These are phyloP conservation scores for Chaenocephalus aceratus DNA, from an alignment of 2,113 vertebrate genomes.

Conservation along the genomic window DNA sequence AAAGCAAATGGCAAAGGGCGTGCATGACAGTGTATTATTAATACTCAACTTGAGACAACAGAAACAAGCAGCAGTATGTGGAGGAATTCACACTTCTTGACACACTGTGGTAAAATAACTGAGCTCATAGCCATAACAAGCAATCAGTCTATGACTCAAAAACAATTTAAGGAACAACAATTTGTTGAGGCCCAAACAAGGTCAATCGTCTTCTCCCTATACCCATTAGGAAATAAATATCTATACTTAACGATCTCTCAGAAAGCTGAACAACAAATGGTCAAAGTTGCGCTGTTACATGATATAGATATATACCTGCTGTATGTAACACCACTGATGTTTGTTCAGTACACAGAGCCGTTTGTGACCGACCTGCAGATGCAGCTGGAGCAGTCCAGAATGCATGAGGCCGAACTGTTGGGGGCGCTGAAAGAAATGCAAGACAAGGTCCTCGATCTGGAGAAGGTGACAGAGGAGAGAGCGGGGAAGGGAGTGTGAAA, in stretches of 20 bases:
- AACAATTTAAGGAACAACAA: background rate
- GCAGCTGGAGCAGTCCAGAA: constrained; percentile 90
- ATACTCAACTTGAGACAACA: background rate
- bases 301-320: no score
- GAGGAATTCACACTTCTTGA: constrained; percentile 2
- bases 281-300: background rate
- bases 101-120: constrained; percentile 8
- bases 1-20: background rate
- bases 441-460: constrained; percentile 94
- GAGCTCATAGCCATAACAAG: background rate
- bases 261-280: constrained; percentile 1
- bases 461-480: constrained; percentile 86
- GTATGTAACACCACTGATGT: background rate
- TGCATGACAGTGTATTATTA: background rate
- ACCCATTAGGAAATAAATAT: background rate
- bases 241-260: background rate
- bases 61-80: background rate
- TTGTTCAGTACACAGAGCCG: constrained; percentile 86
- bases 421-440: constrained; percentile 95
- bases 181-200: background rate
- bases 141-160: background rate
- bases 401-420: constrained; percentile 90
- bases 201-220: background rate
- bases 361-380: constrained; percentile 90
- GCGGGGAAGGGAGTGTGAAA: background rate